Conservation (phyloP, 2,113 vertebrate species). For the Nibea albiflora region DNA sequence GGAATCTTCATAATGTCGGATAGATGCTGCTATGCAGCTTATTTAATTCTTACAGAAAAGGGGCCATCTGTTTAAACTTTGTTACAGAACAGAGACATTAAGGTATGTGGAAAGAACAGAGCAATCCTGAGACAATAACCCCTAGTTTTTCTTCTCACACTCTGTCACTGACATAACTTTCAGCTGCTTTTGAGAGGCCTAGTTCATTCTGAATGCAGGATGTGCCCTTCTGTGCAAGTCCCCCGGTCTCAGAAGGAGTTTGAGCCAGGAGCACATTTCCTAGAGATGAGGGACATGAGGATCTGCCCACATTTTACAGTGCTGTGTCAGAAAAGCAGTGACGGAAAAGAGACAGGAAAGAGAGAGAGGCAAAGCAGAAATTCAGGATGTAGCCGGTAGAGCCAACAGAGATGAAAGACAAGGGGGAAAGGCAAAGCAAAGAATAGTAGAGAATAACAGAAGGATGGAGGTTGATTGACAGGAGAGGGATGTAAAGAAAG, state of each 20-base stretch:
- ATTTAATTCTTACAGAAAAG: conserved; percentile 4
- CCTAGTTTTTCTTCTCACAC: background rate
- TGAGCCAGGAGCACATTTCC: conserved; percentile 28
- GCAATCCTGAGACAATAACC: conserved; percentile 8
- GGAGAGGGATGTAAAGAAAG: background rate
- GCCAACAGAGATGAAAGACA: conserved; percentile 7
- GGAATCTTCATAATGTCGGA: background rate
- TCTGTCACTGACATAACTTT: conserved; percentile 3
- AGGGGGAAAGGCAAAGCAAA: background rate
- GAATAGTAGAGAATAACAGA: background rate
- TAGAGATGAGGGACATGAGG: conserved; percentile 20
- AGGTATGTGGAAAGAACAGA: background rate
- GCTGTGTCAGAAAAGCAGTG: background rate
- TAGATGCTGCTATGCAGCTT: background rate
- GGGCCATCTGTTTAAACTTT: background rate
- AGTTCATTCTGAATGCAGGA: conserved; percentile 34
- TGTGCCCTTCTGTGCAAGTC: conserved; percentile 42
- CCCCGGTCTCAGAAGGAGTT: conserved; percentile 17
- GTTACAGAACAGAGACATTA: background rate
- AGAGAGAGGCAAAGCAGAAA: background rate
- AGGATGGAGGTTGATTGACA: background rate
- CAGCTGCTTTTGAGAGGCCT: conserved; percentile 13
- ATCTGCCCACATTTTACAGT: conserved; percentile 13
- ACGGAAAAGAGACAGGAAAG: background rate
- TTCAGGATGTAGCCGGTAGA: background rate